Evolutionary conservation across 2,888 invertebrate genomes (phyloP).

Genomic region (Heteropelma amictum): DNA sequence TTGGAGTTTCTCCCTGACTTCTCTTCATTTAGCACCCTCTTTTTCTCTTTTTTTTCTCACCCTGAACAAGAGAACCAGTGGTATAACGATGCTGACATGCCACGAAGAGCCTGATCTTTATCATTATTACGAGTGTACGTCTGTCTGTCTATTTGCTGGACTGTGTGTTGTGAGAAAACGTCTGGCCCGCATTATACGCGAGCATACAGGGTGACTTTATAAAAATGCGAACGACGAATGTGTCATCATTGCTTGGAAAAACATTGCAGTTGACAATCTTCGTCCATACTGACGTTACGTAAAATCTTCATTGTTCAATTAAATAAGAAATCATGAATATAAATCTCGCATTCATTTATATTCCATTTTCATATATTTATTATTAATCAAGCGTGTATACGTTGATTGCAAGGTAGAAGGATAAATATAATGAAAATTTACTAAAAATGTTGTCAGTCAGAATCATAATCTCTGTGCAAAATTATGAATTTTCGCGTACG

Average conservation of each 20-base stretch:
- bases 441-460: too few relatives aligned
- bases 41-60: conserved; percentile 20
- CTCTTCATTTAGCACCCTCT: conserved; percentile 31
- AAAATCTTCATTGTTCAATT: too few relatives aligned
- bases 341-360: too few relatives aligned
- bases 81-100: conserved; percentile 60
- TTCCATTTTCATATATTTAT: too few relatives aligned
- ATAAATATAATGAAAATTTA: too few relatives aligned
- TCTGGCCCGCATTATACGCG: conserved; percentile 34
- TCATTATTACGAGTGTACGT: conserved; percentile 68
- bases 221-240: not conserved
- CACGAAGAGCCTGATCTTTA: conserved; percentile 64
- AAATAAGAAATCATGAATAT: too few relatives aligned
- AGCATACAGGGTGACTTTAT: conserved; percentile 20
- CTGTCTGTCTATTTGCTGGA: conserved; percentile 55
- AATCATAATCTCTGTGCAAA: too few relatives aligned
- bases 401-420: too few relatives aligned
- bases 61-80: conserved; percentile 23
- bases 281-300: too few relatives aligned
- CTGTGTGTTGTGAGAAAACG: conserved; percentile 45
- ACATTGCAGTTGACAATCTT: too few relatives aligned
- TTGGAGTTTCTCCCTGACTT: conserved; percentile 13
- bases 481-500: too few relatives aligned
- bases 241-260: not conserved
- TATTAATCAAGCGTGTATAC: too few relatives aligned